A percentile compares a stretch with the other conserved stretches of the same genome.
These are phyloP conservation scores for Palythoa grandiflora DNA, from an alignment of 92 coral and sea anemone genomes.

Conservation along the genomic window DNA sequence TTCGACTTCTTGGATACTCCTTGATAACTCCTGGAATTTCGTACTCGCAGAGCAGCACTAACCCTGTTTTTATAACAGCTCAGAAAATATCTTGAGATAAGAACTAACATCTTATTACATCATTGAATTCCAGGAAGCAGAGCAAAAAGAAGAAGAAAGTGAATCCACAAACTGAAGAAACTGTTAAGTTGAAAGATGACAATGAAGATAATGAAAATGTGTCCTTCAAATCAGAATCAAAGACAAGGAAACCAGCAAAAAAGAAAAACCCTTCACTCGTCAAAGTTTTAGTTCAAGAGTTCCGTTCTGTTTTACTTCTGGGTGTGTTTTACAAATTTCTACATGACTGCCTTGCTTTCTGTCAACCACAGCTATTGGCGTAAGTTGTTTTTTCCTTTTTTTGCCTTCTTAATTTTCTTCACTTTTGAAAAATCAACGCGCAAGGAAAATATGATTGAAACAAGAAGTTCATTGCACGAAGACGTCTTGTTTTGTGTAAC, in stretches of 20 bases:
- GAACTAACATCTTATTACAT: background rate
- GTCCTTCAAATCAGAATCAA: constrained; percentile 25
- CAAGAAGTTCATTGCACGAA: too few species aligned
- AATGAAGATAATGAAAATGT: constrained; percentile 26
- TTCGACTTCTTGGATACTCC: too few species aligned
- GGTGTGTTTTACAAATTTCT: constrained; percentile 61
- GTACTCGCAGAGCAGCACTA: too few species aligned
- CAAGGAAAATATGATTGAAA: too few species aligned
- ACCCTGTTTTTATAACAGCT: too few species aligned
- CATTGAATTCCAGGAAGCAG: constrained; percentile 13
- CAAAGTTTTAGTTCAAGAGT: constrained; percentile 58
- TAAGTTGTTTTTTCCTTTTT: constrained; percentile 10
- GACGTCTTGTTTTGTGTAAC: too few species aligned
- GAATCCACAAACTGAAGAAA: constrained; percentile 13
- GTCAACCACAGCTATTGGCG: constrained; percentile 68
- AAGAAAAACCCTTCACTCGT: constrained; percentile 64
- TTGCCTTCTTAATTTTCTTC: background rate
- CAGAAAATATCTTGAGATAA: too few species aligned
- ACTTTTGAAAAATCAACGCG: background rate
- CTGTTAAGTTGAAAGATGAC: constrained; percentile 5
- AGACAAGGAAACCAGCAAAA: background rate
- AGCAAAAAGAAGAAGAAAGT: constrained; percentile 29
- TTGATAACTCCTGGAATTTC: too few species aligned
- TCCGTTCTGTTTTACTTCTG: constrained; percentile 47
- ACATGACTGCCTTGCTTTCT: constrained; percentile 67